These are phyloP conservation scores for Coracopsis vasa DNA, from an alignment of 2,113 vertebrate species.

Conservation along the genomic window DNA sequence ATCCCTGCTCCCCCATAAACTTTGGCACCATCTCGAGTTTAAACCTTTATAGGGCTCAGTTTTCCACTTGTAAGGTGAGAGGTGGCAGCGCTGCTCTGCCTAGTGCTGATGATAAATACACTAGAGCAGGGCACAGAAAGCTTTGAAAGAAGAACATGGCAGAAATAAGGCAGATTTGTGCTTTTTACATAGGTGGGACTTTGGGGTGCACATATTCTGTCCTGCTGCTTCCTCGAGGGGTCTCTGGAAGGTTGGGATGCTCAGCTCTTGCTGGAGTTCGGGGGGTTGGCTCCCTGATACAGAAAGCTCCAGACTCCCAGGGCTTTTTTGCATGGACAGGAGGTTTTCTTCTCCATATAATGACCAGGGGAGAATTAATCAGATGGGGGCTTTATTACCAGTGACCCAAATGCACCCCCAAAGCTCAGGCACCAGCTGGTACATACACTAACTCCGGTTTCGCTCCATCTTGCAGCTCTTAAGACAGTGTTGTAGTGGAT, in stretches of 20 bases:
- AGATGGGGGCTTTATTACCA: neutral
- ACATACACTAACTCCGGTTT: neutral
- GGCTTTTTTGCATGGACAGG: neutral
- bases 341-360: neutral
- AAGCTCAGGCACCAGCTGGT: conserved; percentile 9
- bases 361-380: neutral
- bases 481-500: neutral
- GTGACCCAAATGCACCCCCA: neutral
- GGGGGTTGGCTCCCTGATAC: fast-evolving
- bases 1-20: neutral
- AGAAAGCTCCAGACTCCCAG: neutral
- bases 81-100: neutral
- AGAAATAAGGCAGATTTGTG: neutral
- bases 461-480: neutral
- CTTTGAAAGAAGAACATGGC: neutral
- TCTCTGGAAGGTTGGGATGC: neutral
- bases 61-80: neutral
- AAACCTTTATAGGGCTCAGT: neutral
- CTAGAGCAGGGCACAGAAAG: neutral
- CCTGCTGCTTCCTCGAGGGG: neutral
- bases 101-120: neutral
- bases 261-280: neutral
- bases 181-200: neutral
- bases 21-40: fast-evolving
- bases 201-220: fast-evolving